These are phyloP conservation scores for Napeogenes inachia DNA, from an alignment of 2,888 invertebrate species.

Conservation along the genomic window DNA sequence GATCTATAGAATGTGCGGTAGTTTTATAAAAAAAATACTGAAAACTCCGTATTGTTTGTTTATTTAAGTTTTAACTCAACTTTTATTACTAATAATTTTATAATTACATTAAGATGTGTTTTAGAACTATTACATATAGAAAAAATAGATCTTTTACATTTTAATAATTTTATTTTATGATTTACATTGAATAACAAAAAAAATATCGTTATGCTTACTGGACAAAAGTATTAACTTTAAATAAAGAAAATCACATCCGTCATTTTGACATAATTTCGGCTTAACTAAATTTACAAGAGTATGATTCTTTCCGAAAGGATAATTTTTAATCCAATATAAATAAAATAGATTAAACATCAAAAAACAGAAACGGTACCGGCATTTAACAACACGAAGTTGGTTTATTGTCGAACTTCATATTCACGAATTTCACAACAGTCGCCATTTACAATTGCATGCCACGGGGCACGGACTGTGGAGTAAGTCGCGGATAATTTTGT, in stretches of 20 bases:
- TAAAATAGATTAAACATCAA: conserved; percentile 30
- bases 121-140: no score
- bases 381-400: conserved; percentile 52
- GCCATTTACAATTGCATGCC: conserved; percentile 67
- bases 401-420: conserved; percentile 38
- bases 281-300: conserved; percentile 74
- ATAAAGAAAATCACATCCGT: conserved; percentile 28
- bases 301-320: conserved; percentile 65
- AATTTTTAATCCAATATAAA: conserved; percentile 41
- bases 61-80: no score
- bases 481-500: conserved; percentile 35
- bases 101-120: no score
- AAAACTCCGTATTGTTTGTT: no score
- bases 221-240: conserved; percentile 20
- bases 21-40: no score
- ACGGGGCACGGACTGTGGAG: conserved; percentile 47
- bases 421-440: conserved; percentile 62
- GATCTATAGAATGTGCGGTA: no score
- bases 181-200: not conserved
- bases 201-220: not conserved
- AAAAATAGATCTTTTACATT: no score
- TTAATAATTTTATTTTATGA: not conserved
- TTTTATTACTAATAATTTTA: no score
- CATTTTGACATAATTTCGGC: conserved; percentile 67
- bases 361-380: conserved; percentile 44